Percentiles rank a stretch among this genome's conserved stretches.
Conservation (phyloP, 2,113 vertebrate species). For the Daubentonia madagascariensis region DNA sequence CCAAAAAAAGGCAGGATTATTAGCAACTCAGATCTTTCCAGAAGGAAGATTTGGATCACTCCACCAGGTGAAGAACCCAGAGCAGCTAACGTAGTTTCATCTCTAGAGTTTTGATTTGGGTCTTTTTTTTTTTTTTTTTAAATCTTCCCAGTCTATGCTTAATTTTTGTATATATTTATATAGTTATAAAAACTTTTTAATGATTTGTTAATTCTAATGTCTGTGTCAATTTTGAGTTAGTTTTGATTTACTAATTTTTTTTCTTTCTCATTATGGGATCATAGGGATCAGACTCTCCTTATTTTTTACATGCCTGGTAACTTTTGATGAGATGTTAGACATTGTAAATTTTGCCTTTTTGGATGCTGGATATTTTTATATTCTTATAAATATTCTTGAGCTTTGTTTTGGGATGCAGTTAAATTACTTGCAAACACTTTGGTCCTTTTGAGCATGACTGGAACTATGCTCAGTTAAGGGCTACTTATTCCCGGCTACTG, state of each 20-base stretch:
- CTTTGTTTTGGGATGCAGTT: constrained; percentile 9
- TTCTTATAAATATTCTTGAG: background rate
- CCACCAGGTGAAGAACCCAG: background rate
- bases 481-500: background rate
- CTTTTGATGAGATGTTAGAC: background rate
- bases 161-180: background rate
- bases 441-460: background rate
- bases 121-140: background rate
- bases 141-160: background rate
- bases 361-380: background rate
- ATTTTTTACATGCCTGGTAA: background rate
- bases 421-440: background rate
- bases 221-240: background rate
- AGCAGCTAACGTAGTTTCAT: background rate
- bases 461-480: background rate
- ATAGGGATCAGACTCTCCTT: constrained; percentile 2
- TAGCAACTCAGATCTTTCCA: background rate
- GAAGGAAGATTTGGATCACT: background rate
- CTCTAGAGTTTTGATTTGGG: background rate
- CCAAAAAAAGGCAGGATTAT: background rate
- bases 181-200: background rate
- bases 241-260: background rate
- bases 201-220: background rate
- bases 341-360: background rate
- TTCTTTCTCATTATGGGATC: background rate